Base-by-base conservation (phyloP, 2,888 invertebrate genomes). In the Diabrotica balteata region DNA sequence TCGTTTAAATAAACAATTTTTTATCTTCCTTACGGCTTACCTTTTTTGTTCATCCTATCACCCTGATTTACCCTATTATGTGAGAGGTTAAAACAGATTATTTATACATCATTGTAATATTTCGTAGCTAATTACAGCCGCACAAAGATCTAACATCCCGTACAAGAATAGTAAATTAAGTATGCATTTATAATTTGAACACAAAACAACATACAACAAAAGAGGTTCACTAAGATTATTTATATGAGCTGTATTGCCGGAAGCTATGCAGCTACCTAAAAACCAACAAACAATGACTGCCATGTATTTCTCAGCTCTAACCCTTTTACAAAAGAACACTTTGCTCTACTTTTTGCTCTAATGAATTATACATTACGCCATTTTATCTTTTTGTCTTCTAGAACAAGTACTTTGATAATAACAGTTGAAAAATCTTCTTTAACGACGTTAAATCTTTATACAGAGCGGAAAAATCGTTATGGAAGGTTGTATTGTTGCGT, bases 221-320 rank as follows among this genome's bases (percentile, higher is more conserved):
- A 68, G 68, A 71, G 70, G 68, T 70, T 66, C 60, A 58, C 66
- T 62, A 71, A 68, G 71, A 72, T 67, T 68, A 69, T 72, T 66
- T 69, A 66, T 72, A 69, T 45, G 59, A 54, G 55, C 54, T 61
- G 60, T 51, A 66, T 17, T n/a, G 67, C 70, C 70, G 67, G 59
- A 65, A 70, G 70, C 65, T 50, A 63, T 67, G 59, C 47, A 59
- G 61, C 65, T 62, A 64, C 64, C 62, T 64, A 55, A 63, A 67
- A 67, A 63, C 70, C 53, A 67, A 70, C 70, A 67, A 70, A 57
- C 55, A 57, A 57, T 11, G 55, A 45, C 55, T 57, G 52, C 64
- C 53, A 64, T 58, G 59, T 55, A 57, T 61, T 53, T 46, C 62
- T 62, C 62, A 51, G 59, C 57, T 66, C 22, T 45, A 61, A 47